phyloP scores from a whole-genome alignment of 2,113 vertebrate genomes.

The Felis chaus region DNA sequence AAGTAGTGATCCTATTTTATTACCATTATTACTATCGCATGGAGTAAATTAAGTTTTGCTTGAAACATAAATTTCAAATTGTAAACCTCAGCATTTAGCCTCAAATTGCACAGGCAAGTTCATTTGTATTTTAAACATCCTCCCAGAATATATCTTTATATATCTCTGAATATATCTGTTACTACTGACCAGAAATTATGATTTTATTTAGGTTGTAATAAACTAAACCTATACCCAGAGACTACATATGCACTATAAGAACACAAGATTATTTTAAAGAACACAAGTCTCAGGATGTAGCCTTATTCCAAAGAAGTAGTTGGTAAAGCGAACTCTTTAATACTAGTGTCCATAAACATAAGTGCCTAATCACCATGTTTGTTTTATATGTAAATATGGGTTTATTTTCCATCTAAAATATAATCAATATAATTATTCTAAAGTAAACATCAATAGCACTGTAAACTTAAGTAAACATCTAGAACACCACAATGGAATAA shows the following conservation, averaged over 20 bases:
- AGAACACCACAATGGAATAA: neutral
- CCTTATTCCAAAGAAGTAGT: neutral
- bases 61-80: neutral
- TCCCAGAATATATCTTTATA: neutral
- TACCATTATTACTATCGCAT: neutral
- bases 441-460: neutral
- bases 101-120: neutral
- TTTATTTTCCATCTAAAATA: slow-evolving; percentile 14
- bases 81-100: neutral
- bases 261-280: neutral
- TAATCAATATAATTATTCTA: slow-evolving; percentile 38
- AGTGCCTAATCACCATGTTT: neutral
- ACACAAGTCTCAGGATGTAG: neutral
- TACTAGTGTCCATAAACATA: neutral
- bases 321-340: neutral
- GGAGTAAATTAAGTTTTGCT: neutral
- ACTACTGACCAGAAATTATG: neutral
- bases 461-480: neutral
- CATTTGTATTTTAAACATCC: neutral
- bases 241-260: neutral
- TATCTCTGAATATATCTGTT: neutral
- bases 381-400: neutral
- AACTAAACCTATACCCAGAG: neutral
- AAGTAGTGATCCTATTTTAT: neutral
- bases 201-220: neutral